These are phyloP conservation scores for Macrostomum cliftonense DNA, from an alignment of 2,888 invertebrate species.

Conservation along the genomic window DNA sequence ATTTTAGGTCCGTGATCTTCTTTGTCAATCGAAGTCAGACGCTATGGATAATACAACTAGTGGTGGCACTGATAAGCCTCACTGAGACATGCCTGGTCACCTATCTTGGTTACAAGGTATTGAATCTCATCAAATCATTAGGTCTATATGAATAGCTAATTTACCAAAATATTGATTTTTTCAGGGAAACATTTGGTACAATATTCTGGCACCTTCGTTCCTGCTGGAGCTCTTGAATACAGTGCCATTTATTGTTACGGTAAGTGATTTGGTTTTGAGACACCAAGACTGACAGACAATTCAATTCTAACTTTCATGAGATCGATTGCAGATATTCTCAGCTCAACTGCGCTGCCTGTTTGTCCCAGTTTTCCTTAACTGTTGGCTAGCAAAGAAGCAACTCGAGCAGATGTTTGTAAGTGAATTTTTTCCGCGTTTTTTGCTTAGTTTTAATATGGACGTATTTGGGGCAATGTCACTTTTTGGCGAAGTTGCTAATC, in stretches of 20 bases:
- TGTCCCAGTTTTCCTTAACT: constrained; percentile 90
- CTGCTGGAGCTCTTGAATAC: constrained; percentile 86
- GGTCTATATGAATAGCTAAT: not conserved
- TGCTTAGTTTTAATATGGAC: too few species aligned
- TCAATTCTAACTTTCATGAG: too few species aligned
- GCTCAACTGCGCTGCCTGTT: constrained; percentile 49
- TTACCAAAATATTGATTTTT: constrained; percentile 26
- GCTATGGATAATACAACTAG: constrained; percentile 67
- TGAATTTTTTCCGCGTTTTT: constrained; percentile 12
- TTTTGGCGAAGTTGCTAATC: too few species aligned
- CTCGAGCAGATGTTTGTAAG: constrained; percentile 84
- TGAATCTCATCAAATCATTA: not conserved
- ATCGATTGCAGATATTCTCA: too few species aligned
- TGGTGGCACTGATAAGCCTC: constrained; percentile 75
- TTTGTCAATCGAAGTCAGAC: constrained; percentile 76
- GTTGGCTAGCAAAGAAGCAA: constrained; percentile 89
- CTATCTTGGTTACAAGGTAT: constrained; percentile 90
- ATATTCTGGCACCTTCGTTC: constrained; percentile 80
- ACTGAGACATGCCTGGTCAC: constrained; percentile 78
- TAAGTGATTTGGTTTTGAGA: too few species aligned
- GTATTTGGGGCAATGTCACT: too few species aligned
- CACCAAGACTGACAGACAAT: too few species aligned
- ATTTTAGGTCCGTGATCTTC: constrained; percentile 56
- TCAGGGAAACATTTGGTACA: constrained; percentile 91
- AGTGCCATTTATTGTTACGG: not conserved